Percentiles rank a stretch among this genome's conserved stretches.
Conservation (phyloP, 53 echinoderm and acorn worm species). For the Hippasteria phrygiana region DNA sequence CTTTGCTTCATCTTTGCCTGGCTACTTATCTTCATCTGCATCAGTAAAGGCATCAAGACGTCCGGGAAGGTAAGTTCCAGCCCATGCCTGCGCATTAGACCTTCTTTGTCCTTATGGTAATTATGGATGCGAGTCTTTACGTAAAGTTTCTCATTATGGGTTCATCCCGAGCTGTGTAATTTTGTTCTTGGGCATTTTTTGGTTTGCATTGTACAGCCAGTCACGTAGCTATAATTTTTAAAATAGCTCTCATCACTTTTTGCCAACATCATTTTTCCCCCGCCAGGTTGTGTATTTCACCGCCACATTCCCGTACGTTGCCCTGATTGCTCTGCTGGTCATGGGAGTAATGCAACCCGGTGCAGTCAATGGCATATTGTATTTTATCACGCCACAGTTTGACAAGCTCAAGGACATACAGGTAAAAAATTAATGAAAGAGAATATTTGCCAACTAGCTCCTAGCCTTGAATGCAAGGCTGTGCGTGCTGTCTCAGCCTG, state of each 20-base stretch:
- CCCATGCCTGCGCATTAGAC: too few species aligned
- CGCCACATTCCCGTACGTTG: slow-evolving; percentile 84
- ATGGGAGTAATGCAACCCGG: slow-evolving; percentile 76
- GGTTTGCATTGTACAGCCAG: too few species aligned
- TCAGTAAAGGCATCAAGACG: slow-evolving; percentile 83
- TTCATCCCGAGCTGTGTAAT: too few species aligned
- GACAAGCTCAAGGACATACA: slow-evolving; percentile 71
- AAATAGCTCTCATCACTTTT: background rate
- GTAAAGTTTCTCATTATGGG: too few species aligned
- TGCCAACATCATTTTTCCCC: background rate
- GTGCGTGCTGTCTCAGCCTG: too few species aligned
- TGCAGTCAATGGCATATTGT: slow-evolving; percentile 70
- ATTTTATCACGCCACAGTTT: slow-evolving; percentile 81
- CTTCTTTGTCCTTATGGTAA: too few species aligned
- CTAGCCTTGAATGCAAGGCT: too few species aligned
- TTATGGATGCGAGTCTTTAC: too few species aligned
- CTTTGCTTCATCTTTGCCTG: slow-evolving; percentile 76
- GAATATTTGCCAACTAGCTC: too few species aligned
- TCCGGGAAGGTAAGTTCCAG: slow-evolving; percentile 80
- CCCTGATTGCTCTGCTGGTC: slow-evolving; percentile 74
- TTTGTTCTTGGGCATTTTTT: too few species aligned
- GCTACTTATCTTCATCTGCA: slow-evolving; percentile 83
- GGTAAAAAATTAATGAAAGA: slow-evolving; percentile 43
- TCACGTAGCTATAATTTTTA: too few species aligned
- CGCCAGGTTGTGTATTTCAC: slow-evolving; percentile 88